Conservation (phyloP, 2,113 vertebrate species). For the Phyllopteryx taeniolatus region DNA sequence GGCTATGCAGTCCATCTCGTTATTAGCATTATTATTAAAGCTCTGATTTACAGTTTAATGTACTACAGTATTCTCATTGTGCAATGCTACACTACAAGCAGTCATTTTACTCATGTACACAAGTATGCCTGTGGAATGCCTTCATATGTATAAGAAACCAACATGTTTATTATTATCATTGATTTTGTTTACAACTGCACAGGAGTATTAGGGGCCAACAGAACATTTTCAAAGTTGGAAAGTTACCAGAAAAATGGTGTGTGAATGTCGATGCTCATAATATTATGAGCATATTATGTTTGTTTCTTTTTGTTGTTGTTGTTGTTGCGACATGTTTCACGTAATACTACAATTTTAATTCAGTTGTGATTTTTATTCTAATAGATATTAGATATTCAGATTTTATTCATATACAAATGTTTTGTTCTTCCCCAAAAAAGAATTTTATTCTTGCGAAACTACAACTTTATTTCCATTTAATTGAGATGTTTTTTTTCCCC, state of each 20-base stretch:
- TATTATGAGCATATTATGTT: background rate
- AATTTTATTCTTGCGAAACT: background rate
- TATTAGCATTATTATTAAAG: constrained; percentile 9
- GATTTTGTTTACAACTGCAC: background rate
- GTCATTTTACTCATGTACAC: background rate
- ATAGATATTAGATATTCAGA: background rate
- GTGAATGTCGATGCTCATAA: background rate
- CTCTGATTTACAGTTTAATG: constrained; percentile 2
- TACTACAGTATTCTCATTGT: background rate
- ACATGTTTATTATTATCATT: background rate
- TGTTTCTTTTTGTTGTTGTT: background rate
- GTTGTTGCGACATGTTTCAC: background rate
- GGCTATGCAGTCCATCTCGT: constrained; percentile 36
- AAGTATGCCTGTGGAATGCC: background rate
- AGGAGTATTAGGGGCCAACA: background rate
- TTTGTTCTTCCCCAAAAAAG: background rate
- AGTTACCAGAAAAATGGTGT: background rate
- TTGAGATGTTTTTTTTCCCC: background rate
- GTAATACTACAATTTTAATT: background rate
- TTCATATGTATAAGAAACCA: background rate
- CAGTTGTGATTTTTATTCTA: background rate
- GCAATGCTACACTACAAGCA: background rate
- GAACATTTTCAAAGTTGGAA: background rate
- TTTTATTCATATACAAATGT: background rate
- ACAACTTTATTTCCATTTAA: background rate